Percentiles rank a stretch among this genome's conserved stretches.
phyloP scores from a whole-genome alignment of 1,140 invertebrate species.

The Ips nitidus region DNA sequence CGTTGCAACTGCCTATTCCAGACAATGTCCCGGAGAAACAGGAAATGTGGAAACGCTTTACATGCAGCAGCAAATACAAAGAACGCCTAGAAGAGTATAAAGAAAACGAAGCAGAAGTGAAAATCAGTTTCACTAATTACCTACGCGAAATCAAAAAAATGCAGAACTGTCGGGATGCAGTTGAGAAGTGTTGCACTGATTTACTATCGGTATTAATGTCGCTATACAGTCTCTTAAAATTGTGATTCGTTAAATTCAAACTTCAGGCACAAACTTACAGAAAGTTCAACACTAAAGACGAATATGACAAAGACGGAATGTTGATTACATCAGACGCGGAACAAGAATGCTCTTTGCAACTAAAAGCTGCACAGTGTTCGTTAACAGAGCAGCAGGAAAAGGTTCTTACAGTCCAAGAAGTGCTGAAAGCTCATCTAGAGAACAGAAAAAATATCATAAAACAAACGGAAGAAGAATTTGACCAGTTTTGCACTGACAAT shows the following conservation, averaged over 20 bases:
- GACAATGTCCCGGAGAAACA: slow-evolving; percentile 22
- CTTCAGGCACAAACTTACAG: slow-evolving; percentile 30
- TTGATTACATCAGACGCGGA: slow-evolving; percentile 21
- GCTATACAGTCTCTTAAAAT: not conserved
- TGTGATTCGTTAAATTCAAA: slow-evolving; percentile 5
- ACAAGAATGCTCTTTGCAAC: slow-evolving; percentile 32
- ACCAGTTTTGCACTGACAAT: slow-evolving; percentile 40
- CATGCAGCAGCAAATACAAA: slow-evolving; percentile 19
- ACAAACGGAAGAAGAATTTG: slow-evolving; percentile 36
- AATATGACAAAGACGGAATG: slow-evolving; percentile 26
- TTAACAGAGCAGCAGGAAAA: slow-evolving; percentile 43
- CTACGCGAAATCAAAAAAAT: slow-evolving; percentile 25
- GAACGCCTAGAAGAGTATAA: slow-evolving; percentile 29
- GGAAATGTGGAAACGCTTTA: slow-evolving; percentile 28
- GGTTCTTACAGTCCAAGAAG: slow-evolving; percentile 39
- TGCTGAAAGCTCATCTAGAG: slow-evolving; percentile 39
- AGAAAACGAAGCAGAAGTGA: slow-evolving; percentile 29
- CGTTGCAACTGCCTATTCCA: slow-evolving; percentile 2
- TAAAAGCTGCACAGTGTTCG: slow-evolving; percentile 19
- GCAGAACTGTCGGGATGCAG: slow-evolving; percentile 16
- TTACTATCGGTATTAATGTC: slow-evolving; percentile 1
- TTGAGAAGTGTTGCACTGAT: slow-evolving; percentile 24
- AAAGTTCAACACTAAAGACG: slow-evolving; percentile 26
- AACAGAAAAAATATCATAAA: slow-evolving; percentile 31
- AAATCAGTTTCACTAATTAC: slow-evolving; percentile 13